Base-by-base conservation (phyloP, 1,140 invertebrate species). In the Brachionus plicatilis region DNA sequence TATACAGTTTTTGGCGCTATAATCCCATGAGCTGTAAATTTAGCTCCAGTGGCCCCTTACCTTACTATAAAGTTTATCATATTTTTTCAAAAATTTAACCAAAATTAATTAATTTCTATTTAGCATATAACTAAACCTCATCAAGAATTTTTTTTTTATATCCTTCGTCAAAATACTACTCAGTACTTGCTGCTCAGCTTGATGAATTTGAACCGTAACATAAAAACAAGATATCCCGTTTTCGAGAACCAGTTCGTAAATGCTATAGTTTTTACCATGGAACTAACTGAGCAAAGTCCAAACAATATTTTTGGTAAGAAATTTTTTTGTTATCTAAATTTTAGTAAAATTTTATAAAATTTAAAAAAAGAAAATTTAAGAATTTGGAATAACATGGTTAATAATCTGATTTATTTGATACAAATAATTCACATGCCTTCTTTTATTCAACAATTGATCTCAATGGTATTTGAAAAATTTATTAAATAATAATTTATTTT, bases 1-100 rank as follows among this genome's bases (percentile, higher is more conserved):
- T 83, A 17, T 82, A 82, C 60, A 65, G 53, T 7, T 72, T 70
- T 41, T 83, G 82, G 82, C 82, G 82, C 33, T 83, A 65, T n/a
- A 50, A 70, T 33, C 43, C 60, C 20, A 20, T 17, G 5, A 68
- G 14, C 17, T 83, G 60, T 33, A 83, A 83, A 83, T 83, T 83
- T 72, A 68, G 70, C 29, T 17, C 27, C n/a, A 83, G 60, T 41
- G 82, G 47, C 20, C 82, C 82, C 3, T 56, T 83, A 56, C 82
- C 82, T 3, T 83, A 82, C 66, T 82, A 37, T 68, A 82, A 80
- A 17, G 76, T 80, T 27, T 29, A 3, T 0, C 7, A 5, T 7
- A 6, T 37, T 37, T 37, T 37, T 7, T 7, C 33, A 37, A 37
- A 37, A 37, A 37, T 37, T 5, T 6, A 37, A 6, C 6, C 33